Conservation (phyloP, 2,113 vertebrate genomes). For the Heterochromis multidens region DNA sequence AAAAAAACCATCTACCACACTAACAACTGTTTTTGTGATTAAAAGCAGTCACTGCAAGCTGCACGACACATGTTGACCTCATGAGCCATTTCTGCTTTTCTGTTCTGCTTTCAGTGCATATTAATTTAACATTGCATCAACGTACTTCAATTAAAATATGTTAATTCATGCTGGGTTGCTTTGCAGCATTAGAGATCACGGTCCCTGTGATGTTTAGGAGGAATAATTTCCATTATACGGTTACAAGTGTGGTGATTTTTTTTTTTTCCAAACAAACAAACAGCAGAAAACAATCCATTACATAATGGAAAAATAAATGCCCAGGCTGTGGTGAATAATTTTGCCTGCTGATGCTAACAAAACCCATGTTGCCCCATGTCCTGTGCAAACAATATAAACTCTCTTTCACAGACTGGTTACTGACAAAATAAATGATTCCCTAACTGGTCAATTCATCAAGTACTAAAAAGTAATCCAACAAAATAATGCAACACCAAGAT, state of each 20-base stretch:
- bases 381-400: background rate
- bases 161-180: constrained; percentile 8
- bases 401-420: background rate
- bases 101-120: constrained; percentile 14
- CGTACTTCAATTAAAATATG: constrained; percentile 31
- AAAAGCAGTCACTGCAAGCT: background rate
- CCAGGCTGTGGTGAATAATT: background rate
- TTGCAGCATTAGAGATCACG: background rate
- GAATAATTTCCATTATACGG: background rate
- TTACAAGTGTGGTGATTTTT: background rate
- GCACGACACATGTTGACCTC: background rate
- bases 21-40: background rate
- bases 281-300: background rate
- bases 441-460: background rate
- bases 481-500: background rate
- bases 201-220: background rate
- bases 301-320: background rate
- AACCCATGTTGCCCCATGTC: background rate
- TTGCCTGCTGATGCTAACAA: background rate
- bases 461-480: background rate
- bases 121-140: constrained; percentile 16
- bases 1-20: background rate
- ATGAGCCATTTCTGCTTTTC: background rate
- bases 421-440: background rate
- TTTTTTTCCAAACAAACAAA: background rate